These are phyloP conservation scores for Enteromius afrohamiltoni DNA, from an alignment of 2,797 vertebrate genomes.

Conservation along the genomic window DNA sequence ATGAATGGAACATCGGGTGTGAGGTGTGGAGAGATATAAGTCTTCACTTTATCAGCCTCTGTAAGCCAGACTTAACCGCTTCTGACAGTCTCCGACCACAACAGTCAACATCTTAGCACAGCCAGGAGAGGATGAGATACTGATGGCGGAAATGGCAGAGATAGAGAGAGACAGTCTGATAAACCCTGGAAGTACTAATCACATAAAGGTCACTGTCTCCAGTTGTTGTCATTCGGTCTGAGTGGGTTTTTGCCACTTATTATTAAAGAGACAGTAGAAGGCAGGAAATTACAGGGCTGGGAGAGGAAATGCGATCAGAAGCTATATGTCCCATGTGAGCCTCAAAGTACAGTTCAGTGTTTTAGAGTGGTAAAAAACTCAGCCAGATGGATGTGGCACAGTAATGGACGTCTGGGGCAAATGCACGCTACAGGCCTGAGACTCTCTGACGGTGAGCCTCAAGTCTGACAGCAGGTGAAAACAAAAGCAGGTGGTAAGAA, in stretches of 20 bases:
- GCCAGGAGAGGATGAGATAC: slow-evolving; percentile 51
- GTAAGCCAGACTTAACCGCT: slow-evolving; percentile 50
- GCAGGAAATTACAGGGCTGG: not conserved
- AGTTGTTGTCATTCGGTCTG: not conserved
- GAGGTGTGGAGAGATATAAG: not conserved
- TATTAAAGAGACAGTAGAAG: not conserved
- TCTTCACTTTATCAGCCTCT: slow-evolving; percentile 19
- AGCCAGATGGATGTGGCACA: not conserved
- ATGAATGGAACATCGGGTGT: not conserved
- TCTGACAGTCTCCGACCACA: slow-evolving; percentile 1
- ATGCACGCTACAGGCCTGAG: not conserved
- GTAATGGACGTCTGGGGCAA: not conserved
- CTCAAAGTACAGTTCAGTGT: not conserved
- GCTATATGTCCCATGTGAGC: not conserved
- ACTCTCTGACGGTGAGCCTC: not conserved
- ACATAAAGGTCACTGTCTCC: not conserved
- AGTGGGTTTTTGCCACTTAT: not conserved
- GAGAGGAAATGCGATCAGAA: not conserved
- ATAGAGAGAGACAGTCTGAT: slow-evolving; percentile 23
- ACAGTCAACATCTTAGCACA: slow-evolving; percentile 20
- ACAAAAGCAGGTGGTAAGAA: not conserved
- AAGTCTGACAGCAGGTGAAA: not conserved
- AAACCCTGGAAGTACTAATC: not conserved
- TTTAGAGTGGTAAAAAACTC: not conserved
- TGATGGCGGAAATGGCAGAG: slow-evolving; percentile 17